phyloP scores from a whole-genome alignment of 2,113 vertebrate genomes.

The Ciconia boyciana region DNA sequence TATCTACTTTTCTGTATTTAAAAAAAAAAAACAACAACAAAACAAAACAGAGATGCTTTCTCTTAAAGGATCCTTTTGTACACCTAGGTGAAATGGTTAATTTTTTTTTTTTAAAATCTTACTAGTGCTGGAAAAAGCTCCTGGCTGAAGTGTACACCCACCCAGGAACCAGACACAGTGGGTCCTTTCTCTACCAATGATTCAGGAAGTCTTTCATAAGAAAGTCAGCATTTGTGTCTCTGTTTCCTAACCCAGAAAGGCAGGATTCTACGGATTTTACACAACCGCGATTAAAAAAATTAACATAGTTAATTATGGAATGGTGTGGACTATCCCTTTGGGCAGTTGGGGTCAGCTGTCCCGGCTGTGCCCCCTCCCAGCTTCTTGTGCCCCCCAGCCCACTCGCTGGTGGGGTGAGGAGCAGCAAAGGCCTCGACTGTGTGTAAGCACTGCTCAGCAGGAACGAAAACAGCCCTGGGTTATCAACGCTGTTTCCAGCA shows the following conservation, averaged over 20 bases:
- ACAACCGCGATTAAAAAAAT: neutral
- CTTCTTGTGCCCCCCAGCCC: no score
- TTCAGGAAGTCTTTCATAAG: neutral
- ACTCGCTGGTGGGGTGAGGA: no score
- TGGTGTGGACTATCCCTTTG: no score
- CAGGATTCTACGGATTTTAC: neutral
- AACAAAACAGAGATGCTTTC: neutral
- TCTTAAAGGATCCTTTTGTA: neutral
- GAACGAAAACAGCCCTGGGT: no score
- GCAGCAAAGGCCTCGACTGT: no score
- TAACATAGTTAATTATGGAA: neutral
- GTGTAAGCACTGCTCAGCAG: no score
- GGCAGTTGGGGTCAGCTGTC: no score
- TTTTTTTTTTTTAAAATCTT: neutral
- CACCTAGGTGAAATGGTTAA: neutral
- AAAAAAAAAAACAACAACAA: no score
- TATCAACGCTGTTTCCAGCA: no score
- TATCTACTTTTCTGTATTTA: neutral
- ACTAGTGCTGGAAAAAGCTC: neutral
- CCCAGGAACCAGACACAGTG: neutral
- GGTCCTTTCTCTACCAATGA: neutral
- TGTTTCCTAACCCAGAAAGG: neutral
- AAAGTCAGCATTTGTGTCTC: neutral
- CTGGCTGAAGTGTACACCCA: neutral
- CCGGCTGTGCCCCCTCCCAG: no score